A percentile compares a stretch with the other conserved stretches of the same genome.
These are phyloP conservation scores for Prunella himalayana DNA, from an alignment of 2,113 vertebrate species.

Conservation along the genomic window DNA sequence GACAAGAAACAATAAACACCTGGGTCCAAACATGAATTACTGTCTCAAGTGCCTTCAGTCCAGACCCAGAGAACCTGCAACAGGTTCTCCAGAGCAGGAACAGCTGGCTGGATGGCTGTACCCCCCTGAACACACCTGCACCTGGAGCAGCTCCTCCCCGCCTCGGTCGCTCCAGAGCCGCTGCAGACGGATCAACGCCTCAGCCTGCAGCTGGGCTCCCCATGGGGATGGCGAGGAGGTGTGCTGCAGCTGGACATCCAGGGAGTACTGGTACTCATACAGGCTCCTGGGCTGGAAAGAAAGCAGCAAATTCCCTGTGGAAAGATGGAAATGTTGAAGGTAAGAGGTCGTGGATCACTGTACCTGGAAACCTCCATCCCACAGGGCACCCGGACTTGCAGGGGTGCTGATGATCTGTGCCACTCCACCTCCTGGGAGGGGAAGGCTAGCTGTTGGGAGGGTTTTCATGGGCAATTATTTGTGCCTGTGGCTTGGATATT, in stretches of 20 bases:
- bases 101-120: background rate
- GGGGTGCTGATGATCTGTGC: background rate
- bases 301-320: background rate
- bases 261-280: conserved; percentile 48
- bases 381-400: background rate
- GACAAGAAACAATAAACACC: too few species aligned
- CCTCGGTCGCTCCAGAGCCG: conserved; percentile 11
- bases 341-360: rapidly evolving
- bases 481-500: background rate
- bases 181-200: background rate
- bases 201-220: background rate
- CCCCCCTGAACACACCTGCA: conserved; percentile 46
- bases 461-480: background rate
- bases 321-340: background rate
- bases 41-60: too few species aligned
- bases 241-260: conserved; percentile 26
- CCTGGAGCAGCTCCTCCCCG: conserved; percentile 44
- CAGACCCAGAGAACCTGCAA: too few species aligned
- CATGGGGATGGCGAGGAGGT: rapidly evolving
- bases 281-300: conserved; percentile 42
- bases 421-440: background rate
- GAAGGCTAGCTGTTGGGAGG: background rate
- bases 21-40: too few species aligned
- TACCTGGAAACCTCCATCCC: background rate
- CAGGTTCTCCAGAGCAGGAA: background rate